Base-by-base conservation (phyloP, 1,140 invertebrate genomes). In the Dreissena polymorpha region DNA sequence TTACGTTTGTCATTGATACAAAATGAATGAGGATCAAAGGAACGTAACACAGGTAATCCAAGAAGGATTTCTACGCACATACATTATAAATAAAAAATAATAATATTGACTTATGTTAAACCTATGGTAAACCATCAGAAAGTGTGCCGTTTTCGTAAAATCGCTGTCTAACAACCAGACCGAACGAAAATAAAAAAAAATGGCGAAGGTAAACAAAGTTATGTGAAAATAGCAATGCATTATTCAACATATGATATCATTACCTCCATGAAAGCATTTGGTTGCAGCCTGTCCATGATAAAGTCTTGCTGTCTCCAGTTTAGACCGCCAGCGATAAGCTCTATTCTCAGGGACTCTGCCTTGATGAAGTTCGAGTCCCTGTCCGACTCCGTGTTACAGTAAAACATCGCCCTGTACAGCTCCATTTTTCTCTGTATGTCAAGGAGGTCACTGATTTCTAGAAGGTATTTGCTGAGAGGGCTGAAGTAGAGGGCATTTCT, bases 351-450 rank as follows among this genome's bases (percentile, higher is more conserved):
- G 6, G 90, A 89, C 55, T 91, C 89, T 8, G 85, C 80, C 55
- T 87, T 91, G 74, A 92, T 91, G 76, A 88, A 91, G 84, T 91
- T 92, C 13, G 87, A 18, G 77, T 91, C 88, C 16, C 88, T 49
- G 74, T 91, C 89, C 16, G 88, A 85, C 27, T 76, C 84, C n/a
- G 85, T 83, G 74, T 91, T 92, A 57, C 89, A 90, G 78, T 91
- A 89, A 76, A 92, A 92, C 88, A 92, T 90, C 13, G 84, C 67
- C 68, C 84, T 83, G 78, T 92, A 92, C 65, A 92, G 77, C 29
- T 89, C 89, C 88, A 92, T 89, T 75, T 92, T 92, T 50, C 91
- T 67, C 65, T 92, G 86, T 13, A 92, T 92, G 78, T 92, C 92
- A 18, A 88, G 51, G 27, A 91, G 81, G 69, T 92, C 87, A 77